These are phyloP conservation scores for Ips typographus DNA, from an alignment of 1,140 invertebrate genomes.

Conservation along the genomic window DNA sequence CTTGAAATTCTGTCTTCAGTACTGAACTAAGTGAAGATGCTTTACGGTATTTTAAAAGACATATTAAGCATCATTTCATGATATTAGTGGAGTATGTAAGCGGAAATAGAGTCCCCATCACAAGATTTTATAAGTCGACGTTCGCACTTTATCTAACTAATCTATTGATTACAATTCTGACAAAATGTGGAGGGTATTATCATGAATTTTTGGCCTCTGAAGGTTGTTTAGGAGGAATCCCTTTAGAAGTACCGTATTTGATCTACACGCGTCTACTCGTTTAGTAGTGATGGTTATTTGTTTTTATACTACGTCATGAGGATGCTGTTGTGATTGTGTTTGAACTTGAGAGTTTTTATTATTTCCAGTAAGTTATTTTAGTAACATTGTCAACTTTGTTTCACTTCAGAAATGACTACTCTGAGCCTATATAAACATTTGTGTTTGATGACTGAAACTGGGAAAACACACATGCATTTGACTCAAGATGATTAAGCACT, in stretches of 20 bases:
- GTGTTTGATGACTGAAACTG: no score
- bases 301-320: neutral
- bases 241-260: conserved; percentile 1
- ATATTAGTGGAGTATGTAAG: neutral
- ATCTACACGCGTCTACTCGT: neutral
- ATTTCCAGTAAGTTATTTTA: neutral
- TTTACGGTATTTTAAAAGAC: neutral
- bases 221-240: conserved; percentile 5
- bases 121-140: neutral
- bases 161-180: conserved; percentile 2
- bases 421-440: no score
- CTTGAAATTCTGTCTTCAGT: neutral
- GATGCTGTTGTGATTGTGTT: neutral
- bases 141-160: neutral
- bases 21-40: neutral
- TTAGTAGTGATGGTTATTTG: neutral
- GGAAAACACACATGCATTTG: no score
- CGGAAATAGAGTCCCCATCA: neutral
- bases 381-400: neutral
- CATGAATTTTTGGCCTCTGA: conserved; percentile 3
- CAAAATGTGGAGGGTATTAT: conserved; percentile 5
- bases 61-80: neutral
- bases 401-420: neutral
- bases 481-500: no score
- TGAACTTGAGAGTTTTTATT: neutral